These are phyloP conservation scores for Caenorhabditis uteleia DNA, from an alignment of 2,888 invertebrate species.

Conservation along the genomic window DNA sequence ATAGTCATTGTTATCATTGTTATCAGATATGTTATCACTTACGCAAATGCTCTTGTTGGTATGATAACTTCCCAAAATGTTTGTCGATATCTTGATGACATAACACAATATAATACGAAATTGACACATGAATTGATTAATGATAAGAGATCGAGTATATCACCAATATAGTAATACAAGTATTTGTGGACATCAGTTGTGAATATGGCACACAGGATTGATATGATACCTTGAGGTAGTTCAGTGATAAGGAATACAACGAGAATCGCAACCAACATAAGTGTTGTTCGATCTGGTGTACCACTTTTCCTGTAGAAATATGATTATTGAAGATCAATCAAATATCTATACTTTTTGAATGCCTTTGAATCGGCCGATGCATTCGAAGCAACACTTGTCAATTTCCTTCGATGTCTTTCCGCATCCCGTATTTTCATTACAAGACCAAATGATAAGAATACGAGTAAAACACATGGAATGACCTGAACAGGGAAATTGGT, in stretches of 20 bases:
- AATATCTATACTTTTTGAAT: constrained; percentile 32
- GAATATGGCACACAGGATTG: constrained; percentile 64
- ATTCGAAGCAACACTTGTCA: constrained; percentile 45
- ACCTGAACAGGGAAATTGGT: constrained; percentile 42
- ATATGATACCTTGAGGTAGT: constrained; percentile 73
- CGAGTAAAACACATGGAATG: constrained; percentile 63
- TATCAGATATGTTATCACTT: constrained; percentile 5
- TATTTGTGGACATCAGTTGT: constrained; percentile 60
- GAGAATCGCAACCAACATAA: constrained; percentile 81
- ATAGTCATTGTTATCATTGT: neutral
- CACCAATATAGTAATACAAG: constrained; percentile 73
- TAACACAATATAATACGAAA: constrained; percentile 81
- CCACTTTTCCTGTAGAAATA: constrained; percentile 34
- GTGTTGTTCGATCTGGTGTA: constrained; percentile 76
- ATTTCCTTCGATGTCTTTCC: constrained; percentile 57
- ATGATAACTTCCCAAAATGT: constrained; percentile 64
- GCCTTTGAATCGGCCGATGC: constrained; percentile 34
- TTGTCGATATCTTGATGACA: constrained; percentile 73
- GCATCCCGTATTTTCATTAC: constrained; percentile 60
- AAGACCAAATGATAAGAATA: constrained; percentile 58
- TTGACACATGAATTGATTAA: constrained; percentile 80
- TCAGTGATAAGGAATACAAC: constrained; percentile 81
- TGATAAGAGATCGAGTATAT: constrained; percentile 79
- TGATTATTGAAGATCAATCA: neutral
- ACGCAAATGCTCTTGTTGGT: constrained; percentile 47